These are phyloP conservation scores for Chrysogorgia sp. DNA, from an alignment of 92 coral and sea anemone genomes.

Conservation along the genomic window DNA sequence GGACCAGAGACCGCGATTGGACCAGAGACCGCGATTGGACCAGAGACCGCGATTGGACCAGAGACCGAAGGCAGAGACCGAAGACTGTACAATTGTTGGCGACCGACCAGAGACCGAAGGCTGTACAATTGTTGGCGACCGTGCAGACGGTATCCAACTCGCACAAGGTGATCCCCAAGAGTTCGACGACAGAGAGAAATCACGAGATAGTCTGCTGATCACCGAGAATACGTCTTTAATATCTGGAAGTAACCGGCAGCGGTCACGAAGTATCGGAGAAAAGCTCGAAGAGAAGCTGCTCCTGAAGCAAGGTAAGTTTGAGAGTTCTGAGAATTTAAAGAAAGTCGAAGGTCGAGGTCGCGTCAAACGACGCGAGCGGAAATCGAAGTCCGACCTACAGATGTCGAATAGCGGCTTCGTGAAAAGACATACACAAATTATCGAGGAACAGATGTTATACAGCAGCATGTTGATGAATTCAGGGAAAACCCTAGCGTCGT, in stretches of 20 bases:
- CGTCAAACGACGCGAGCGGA: constrained; percentile 36
- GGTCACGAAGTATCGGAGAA: constrained; percentile 31
- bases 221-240: not conserved
- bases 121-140: not conserved
- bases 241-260: not conserved
- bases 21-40: not conserved
- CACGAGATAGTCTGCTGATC: not conserved
- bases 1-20: not conserved
- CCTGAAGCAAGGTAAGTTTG: constrained; percentile 22
- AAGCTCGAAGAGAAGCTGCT: constrained; percentile 16
- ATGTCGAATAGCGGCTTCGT: constrained; percentile 58
- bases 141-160: not conserved
- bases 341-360: constrained; percentile 31
- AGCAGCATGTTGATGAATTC: constrained; percentile 24
- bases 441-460: constrained; percentile 69
- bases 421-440: constrained; percentile 70
- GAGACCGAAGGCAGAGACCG: too few relatives aligned
- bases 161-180: not conserved
- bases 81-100: not conserved
- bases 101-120: not conserved
- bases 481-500: constrained; percentile 22
- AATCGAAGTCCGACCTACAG: constrained; percentile 42
- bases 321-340: constrained; percentile 22
- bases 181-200: not conserved
- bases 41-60: not conserved